Conservation (phyloP, 2,797 vertebrate genomes). For the Notamacropus eugenii region DNA sequence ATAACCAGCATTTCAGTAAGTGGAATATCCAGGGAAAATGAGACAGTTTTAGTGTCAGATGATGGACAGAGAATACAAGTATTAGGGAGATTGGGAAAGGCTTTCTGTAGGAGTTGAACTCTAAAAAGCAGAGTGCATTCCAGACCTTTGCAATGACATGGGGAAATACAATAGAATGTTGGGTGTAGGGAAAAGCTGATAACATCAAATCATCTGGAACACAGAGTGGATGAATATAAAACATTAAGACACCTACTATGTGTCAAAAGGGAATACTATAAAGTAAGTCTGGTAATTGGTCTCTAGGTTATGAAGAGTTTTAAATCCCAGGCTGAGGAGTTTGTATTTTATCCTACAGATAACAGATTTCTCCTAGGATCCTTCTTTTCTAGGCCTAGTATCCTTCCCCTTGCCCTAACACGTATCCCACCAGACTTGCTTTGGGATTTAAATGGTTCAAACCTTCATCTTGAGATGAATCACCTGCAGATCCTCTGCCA, state of each 20-base stretch:
- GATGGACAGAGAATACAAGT: background rate
- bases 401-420: background rate
- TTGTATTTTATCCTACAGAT: background rate
- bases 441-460: background rate
- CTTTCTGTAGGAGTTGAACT: background rate
- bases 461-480: background rate
- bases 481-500: background rate
- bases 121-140: background rate
- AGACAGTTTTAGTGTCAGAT: background rate
- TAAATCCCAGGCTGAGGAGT: background rate
- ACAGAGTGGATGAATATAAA: background rate
- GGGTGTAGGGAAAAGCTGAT: background rate
- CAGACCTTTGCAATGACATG: background rate
- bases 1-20: background rate
- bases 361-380: background rate
- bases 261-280: background rate
- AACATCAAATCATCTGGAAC: background rate
- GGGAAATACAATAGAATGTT: background rate
- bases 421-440: background rate
- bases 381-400: background rate
- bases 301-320: background rate
- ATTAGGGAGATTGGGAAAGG: background rate
- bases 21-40: background rate
- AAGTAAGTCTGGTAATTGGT: background rate
- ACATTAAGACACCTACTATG: background rate